These are phyloP conservation scores for Yoshiicerus persimilis DNA, from an alignment of 1,140 invertebrate species.

Conservation along the genomic window DNA sequence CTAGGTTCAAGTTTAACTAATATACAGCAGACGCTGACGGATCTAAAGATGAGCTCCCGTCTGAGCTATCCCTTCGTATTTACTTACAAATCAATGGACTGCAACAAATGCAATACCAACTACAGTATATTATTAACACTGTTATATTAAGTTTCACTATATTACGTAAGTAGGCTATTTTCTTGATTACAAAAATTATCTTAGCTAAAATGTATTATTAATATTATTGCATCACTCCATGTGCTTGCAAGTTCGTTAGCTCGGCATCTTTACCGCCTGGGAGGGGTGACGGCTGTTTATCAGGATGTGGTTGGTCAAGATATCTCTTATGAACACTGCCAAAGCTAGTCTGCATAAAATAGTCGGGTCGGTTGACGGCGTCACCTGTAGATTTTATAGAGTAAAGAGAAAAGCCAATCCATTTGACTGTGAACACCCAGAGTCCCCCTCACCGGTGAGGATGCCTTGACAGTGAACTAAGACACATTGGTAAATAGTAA, in stretches of 20 bases:
- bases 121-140: conserved; percentile 31
- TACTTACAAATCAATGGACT: conserved; percentile 38
- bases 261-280: not conserved
- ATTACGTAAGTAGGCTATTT: not conserved
- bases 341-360: not conserved
- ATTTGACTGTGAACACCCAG: not conserved
- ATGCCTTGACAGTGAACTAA: not conserved
- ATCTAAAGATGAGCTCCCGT: not conserved
- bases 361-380: not conserved
- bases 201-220: not conserved
- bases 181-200: not conserved
- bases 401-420: not conserved
- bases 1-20: conserved; percentile 12
- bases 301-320: not conserved
- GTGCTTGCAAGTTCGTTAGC: not conserved
- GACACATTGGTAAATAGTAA: not conserved
- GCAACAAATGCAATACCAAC: conserved; percentile 37
- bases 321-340: not conserved
- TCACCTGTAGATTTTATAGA: not conserved
- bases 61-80: not conserved
- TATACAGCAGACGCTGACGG: not conserved
- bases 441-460: not conserved
- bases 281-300: not conserved
- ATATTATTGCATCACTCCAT: not conserved
- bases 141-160: conserved; percentile 16